phyloP scores from a whole-genome alignment of 1,140 invertebrate species.

The Tribolium madens region DNA sequence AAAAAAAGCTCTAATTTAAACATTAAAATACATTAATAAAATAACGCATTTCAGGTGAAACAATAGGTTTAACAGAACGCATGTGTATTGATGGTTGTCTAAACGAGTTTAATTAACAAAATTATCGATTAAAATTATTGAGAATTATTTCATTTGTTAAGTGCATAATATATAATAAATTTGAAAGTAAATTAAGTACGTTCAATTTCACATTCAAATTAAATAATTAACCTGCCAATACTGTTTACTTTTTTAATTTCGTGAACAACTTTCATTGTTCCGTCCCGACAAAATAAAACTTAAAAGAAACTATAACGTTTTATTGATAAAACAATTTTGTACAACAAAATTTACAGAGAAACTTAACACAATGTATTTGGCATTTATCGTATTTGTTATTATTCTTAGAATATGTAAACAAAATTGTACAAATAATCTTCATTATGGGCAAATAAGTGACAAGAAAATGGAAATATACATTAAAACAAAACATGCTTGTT shows the following conservation, averaged over 20 bases:
- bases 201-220: too few relatives aligned
- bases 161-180: too few relatives aligned
- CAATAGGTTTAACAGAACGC: neutral
- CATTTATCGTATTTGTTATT: conserved; percentile 42
- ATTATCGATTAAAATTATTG: too few relatives aligned
- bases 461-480: neutral
- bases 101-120: too few relatives aligned
- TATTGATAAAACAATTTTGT: conserved; percentile 39
- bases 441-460: conserved; percentile 11
- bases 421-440: neutral
- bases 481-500: conserved; percentile 39
- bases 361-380: conserved; percentile 48
- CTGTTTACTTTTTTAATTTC: too few relatives aligned
- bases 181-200: too few relatives aligned
- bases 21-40: neutral
- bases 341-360: conserved; percentile 44
- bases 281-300: conserved; percentile 1
- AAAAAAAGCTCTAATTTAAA: neutral
- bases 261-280: neutral
- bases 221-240: too few relatives aligned
- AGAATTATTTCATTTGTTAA: too few relatives aligned
- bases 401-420: conserved; percentile 21
- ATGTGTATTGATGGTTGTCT: conserved; percentile 42
- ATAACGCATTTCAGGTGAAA: neutral
- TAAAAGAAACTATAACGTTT: conserved; percentile 5